Base-by-base conservation (phyloP, 37 sponge, comb jelly and placozoan species). In the Halichondria panicea region DNA sequence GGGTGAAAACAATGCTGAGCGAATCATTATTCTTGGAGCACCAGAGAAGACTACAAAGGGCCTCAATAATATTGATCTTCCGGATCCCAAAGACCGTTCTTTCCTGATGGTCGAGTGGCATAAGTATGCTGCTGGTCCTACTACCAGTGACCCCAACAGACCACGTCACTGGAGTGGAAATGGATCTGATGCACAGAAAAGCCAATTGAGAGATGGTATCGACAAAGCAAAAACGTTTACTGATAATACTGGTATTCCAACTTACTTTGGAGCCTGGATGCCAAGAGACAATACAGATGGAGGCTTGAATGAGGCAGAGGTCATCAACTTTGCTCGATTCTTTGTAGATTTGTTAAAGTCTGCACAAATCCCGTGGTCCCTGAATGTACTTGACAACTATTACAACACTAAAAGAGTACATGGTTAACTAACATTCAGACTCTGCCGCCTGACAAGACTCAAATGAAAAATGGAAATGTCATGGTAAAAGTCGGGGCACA, bases 81-180 rank as follows among this genome's bases (percentile, higher is more conserved):
- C 6, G 27, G n/a, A 24, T 27, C n/a, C 12, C 25, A 6, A n/a
- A 21, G 27, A 58, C n/a, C 6, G 6, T 27, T n/a, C 60, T 7
- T n/a, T 25, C 60, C 19, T n/a, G 25, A 24, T 58, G 60, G 60
- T 48, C 52, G 52, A 48, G 52, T 48, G 52, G 52, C 52, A 48
- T 48, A 18, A 18, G 11, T 48, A 48, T 58, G 60, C 60, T 7
- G 60, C 60, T 58, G 60, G 60, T 8, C 60, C 60, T 7, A 58
- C n/a, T n/a, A n/a, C n/a, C n/a, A n/a, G n/a, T n/a, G n/a, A n/a
- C n/a, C n/a, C n/a, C n/a, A n/a, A n/a, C n/a, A 11, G 60, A 7
- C 60, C 60, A 22, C 60, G 60, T 7, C n/a, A 58, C 60, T 58
- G 60, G 60, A 58, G 25, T 58, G 60, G 60, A 24, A 58, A 58